Conservation (phyloP, 2,113 vertebrate genomes). For the Sinocyclocheilus maitianheensis region DNA sequence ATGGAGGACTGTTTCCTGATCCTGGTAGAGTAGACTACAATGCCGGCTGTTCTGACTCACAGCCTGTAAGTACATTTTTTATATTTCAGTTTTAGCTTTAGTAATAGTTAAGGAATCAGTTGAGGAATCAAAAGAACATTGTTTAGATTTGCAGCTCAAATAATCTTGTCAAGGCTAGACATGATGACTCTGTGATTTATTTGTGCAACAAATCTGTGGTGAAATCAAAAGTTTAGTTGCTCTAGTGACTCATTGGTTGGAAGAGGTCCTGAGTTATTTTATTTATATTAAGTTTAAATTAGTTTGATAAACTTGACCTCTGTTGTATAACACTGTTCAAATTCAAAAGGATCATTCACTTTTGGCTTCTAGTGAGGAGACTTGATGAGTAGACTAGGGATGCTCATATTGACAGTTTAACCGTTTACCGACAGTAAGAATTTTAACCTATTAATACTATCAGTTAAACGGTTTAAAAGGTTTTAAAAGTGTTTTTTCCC, state of each 20-base stretch:
- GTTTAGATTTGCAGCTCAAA: not conserved
- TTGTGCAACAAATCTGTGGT: not conserved
- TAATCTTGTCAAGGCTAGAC: not conserved
- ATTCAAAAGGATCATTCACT: not conserved
- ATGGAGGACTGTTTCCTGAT: too few species aligned
- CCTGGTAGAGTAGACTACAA: too few species aligned
- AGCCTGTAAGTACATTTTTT: too few species aligned
- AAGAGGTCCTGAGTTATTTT: not conserved
- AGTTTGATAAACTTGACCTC: not conserved
- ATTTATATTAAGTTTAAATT: not conserved
- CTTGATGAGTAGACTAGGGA: not conserved
- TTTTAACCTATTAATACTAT: too few species aligned
- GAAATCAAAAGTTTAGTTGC: not conserved
- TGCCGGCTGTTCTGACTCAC: too few species aligned
- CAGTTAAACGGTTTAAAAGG: too few species aligned
- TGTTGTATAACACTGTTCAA: not conserved
- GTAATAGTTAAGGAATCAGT: not conserved
- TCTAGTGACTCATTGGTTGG: not conserved
- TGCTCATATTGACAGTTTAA: too few species aligned
- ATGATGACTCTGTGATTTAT: not conserved
- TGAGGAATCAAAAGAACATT: not conserved
- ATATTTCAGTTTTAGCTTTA: not conserved
- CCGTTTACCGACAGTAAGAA: too few species aligned
- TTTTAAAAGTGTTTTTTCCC: too few species aligned
- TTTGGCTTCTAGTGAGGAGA: not conserved